These are phyloP conservation scores for Grapholita molesta DNA, from an alignment of 1,140 invertebrate species.

Conservation along the genomic window DNA sequence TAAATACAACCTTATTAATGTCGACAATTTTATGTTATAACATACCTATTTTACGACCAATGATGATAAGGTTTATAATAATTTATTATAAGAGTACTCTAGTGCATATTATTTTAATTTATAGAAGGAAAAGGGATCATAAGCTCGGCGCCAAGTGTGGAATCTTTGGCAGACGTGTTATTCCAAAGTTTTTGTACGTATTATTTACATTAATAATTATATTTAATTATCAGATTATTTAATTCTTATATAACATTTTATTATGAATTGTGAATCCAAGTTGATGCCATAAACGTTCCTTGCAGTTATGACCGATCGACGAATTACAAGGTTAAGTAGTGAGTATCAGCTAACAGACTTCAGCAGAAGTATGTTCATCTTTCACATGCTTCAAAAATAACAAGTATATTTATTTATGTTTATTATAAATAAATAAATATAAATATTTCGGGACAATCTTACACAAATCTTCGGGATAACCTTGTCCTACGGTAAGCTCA, in stretches of 20 bases:
- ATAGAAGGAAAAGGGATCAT: constrained; percentile 55
- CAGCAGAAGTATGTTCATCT: too few relatives aligned
- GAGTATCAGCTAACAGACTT: background rate
- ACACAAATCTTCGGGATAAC: too few relatives aligned
- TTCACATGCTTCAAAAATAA: too few relatives aligned
- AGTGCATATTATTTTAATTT: constrained; percentile 21
- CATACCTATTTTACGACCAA: too few relatives aligned
- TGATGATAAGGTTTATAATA: too few relatives aligned
- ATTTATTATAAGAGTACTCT: background rate
- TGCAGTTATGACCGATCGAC: background rate
- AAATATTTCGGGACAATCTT: too few relatives aligned
- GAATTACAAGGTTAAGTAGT: background rate
- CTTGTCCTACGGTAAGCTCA: too few relatives aligned
- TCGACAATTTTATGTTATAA: too few relatives aligned
- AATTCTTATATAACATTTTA: background rate
- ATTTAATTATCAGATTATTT: background rate
- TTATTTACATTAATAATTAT: background rate
- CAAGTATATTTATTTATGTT: too few relatives aligned
- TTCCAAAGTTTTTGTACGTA: constrained; percentile 56
- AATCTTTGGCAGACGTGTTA: constrained; percentile 48
- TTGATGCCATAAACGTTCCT: background rate
- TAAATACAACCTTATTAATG: too few relatives aligned
- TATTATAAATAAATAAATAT: too few relatives aligned
- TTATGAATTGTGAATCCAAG: background rate
- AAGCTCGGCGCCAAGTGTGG: constrained; percentile 37